Base-by-base conservation (phyloP, 2,888 invertebrate species). In the Laothoe populi region DNA sequence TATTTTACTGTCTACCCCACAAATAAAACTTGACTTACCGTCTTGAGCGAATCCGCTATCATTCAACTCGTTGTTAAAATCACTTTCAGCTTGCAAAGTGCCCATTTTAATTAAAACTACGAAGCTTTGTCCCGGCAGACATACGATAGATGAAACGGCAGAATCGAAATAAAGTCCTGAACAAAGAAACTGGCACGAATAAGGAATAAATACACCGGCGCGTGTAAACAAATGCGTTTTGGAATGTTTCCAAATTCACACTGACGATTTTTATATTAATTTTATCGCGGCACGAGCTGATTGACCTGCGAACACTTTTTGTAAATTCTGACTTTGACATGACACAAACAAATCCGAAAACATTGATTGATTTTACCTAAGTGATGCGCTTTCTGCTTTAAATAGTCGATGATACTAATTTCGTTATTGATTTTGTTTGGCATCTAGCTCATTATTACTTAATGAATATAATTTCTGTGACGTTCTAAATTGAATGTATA, bases 1-100 rank as follows among this genome's bases (percentile, higher is more conserved):
- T 31, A 31, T 8, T 8, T 19, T 19, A 19, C 10, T 16, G 1
- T 10, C 3, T 35, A 35, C 7, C 5, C 35, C 11, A 19, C 4
- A 35, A 31, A 35, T 53, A 35, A 13, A 16, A 19, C 13, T 4
- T 11, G 60, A 70, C 79, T 74, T 70, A 88, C 88, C 86, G 58
- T 85, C 86, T 57, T 84, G 79, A 7, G 81, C 79, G 63, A 81
- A 83, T 48, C 87, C 87, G 60, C 86, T 86, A 59, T 87, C 87
- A 59, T 87, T 77, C 26, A 87, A 60, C 11, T 85, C 86, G n/a
- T 67, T 74, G 60, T 78, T 79, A 1, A 64, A 35, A 4, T 73
- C 78, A 59, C 68, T 72, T 61, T 81, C 84, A 35, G 73, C 71
- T 62, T 76, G 72, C 60, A 78, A 61, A 24, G 83, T 76, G 40